A percentile compares a stretch with the other conserved stretches of the same genome.
phyloP scores from a whole-genome alignment of 2,113 vertebrate genomes.

The Otis tarda region DNA sequence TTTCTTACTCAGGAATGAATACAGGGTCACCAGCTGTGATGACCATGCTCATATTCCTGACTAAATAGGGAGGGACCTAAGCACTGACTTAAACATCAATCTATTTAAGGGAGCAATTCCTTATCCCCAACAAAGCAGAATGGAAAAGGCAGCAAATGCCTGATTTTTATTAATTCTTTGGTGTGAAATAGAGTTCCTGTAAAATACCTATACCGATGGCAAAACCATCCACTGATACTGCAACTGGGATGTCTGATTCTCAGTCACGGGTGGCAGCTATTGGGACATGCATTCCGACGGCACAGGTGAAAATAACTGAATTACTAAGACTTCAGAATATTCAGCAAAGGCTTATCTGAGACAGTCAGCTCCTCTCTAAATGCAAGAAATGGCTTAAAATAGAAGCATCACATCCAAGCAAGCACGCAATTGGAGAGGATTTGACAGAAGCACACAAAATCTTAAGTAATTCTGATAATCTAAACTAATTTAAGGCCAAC shows the following conservation, averaged over 20 bases:
- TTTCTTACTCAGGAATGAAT: background rate
- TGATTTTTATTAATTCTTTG: background rate
- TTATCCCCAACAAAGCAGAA: background rate
- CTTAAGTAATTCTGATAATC: conserved; percentile 54
- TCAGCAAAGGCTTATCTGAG: background rate
- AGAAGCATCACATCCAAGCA: background rate
- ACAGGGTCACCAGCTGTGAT: background rate
- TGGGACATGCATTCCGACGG: background rate
- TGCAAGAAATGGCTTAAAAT: background rate
- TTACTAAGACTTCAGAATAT: background rate
- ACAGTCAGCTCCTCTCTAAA: background rate
- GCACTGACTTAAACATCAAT: background rate
- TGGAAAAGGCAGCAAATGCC: background rate
- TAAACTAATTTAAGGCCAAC: conserved; percentile 50
- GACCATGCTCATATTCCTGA: background rate
- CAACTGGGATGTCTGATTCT: background rate
- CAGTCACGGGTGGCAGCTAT: background rate
- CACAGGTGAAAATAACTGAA: background rate
- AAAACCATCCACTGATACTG: background rate
- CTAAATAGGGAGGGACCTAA: background rate
- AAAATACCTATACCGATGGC: background rate
- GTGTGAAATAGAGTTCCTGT: background rate
- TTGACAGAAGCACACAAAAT: conserved; percentile 53
- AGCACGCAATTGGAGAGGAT: conserved; percentile 5
- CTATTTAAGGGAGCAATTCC: background rate